A percentile compares a stretch with the other conserved stretches of the same genome.
Evolutionary conservation across 2,888 invertebrate species (phyloP).

Genomic region (Drosophila neonasuta): DNA sequence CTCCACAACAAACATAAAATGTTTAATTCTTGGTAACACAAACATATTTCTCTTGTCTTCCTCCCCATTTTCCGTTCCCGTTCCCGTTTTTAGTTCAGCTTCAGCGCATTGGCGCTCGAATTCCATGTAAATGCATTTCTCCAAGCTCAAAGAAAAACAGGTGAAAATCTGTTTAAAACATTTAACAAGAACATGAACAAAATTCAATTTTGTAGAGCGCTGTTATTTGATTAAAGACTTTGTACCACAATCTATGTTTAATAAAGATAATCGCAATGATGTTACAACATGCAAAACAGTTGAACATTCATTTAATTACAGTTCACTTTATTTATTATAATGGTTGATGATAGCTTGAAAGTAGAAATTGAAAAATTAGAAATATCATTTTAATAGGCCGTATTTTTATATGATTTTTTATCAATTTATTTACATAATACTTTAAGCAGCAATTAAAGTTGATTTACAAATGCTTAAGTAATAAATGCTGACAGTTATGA

Average conservation of each 20-base stretch:
- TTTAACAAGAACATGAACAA: conserved; percentile 26
- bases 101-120: conserved; percentile 48
- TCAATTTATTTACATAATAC: neutral
- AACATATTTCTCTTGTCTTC: conserved; percentile 45
- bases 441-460: neutral
- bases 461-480: neutral
- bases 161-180: conserved; percentile 33
- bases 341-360: neutral
- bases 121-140: conserved; percentile 51
- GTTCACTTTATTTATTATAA: neutral
- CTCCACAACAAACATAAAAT: too few relatives aligned
- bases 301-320: neutral
- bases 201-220: neutral
- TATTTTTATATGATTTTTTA: neutral
- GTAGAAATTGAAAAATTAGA: neutral
- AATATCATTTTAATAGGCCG: neutral
- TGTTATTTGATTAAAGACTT: neutral
- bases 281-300: neutral
- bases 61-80: neutral
- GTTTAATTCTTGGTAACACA: conserved; percentile 67
- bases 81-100: conserved; percentile 58
- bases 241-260: neutral
- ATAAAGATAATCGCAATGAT: neutral
- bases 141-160: conserved; percentile 16
- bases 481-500: neutral